Conservation (phyloP, 2,888 invertebrate species). For the Nomada flava region DNA sequence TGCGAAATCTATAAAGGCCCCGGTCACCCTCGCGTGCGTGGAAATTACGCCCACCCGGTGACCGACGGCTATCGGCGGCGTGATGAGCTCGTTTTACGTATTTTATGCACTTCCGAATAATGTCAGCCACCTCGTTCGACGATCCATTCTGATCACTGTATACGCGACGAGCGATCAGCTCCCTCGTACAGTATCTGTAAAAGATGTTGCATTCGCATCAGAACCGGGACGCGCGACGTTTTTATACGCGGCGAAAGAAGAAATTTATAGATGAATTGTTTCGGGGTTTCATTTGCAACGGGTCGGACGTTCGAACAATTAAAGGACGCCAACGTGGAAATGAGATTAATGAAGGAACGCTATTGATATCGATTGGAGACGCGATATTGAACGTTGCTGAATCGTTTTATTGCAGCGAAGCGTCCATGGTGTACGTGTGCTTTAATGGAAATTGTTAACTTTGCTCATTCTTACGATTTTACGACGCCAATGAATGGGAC, state of each 20-base stretch:
- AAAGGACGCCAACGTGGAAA: not conserved
- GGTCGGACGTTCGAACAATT: not conserved
- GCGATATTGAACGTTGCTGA: too few species aligned
- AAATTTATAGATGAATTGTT: not conserved
- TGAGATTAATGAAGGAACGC: not conserved
- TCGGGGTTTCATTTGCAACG: not conserved
- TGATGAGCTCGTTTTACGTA: constrained; percentile 40
- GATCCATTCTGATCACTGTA: constrained; percentile 29
- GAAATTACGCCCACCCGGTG: constrained; percentile 34
- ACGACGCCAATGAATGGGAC: too few species aligned
- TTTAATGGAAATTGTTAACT: too few species aligned
- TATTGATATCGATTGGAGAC: not conserved
- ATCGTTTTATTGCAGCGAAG: too few species aligned
- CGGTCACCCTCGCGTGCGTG: constrained; percentile 23
- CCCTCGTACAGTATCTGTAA: not conserved
- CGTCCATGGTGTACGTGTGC: too few species aligned
- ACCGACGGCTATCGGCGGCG: not conserved
- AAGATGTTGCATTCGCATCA: not conserved
- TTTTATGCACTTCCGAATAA: constrained; percentile 46
- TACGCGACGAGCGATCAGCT: not conserved
- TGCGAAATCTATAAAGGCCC: constrained; percentile 70
- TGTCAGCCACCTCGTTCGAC: constrained; percentile 24
- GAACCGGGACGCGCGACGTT: not conserved
- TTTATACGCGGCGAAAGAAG: not conserved
- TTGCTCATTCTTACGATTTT: too few species aligned